Percentiles rank a stretch among this genome's conserved stretches.
phyloP scores from a whole-genome alignment of 1,140 invertebrate genomes.

The Microplitis demolitor region DNA sequence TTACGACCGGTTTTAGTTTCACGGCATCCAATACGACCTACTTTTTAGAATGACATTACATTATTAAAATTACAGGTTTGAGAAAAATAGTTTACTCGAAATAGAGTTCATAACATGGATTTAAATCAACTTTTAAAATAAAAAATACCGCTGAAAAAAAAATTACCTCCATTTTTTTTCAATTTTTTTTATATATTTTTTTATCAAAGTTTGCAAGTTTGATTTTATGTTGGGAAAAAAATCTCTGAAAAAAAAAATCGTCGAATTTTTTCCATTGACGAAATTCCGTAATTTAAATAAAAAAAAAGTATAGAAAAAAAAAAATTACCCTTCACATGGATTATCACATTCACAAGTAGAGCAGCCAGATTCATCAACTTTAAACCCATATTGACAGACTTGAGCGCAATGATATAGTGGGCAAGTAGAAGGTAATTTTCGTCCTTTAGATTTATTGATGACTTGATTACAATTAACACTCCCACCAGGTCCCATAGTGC shows the following conservation, averaged over 20 bases:
- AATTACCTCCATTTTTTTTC: neutral
- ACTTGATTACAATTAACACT: conserved; percentile 68
- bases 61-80: no score
- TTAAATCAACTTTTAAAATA: no score
- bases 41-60: no score
- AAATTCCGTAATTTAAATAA: neutral
- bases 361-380: conserved; percentile 76
- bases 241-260: neutral
- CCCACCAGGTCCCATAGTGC: conserved; percentile 77
- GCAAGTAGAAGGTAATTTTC: conserved; percentile 40
- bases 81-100: no score
- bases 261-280: no score
- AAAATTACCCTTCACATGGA: conserved; percentile 72
- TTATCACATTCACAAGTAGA: conserved; percentile 84
- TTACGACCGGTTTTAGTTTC: no score
- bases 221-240: no score
- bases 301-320: neutral
- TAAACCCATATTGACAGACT: conserved; percentile 84
- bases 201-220: neutral
- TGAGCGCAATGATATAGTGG: conserved; percentile 68
- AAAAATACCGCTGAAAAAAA: no score
- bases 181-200: neutral
- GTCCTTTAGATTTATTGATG: conserved; percentile 43
- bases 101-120: no score
- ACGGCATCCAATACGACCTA: no score